A percentile compares a stretch with the other conserved stretches of the same genome.
These are phyloP conservation scores for Neodiprion pinetum DNA, from an alignment of 1,140 invertebrate genomes.

Conservation along the genomic window DNA sequence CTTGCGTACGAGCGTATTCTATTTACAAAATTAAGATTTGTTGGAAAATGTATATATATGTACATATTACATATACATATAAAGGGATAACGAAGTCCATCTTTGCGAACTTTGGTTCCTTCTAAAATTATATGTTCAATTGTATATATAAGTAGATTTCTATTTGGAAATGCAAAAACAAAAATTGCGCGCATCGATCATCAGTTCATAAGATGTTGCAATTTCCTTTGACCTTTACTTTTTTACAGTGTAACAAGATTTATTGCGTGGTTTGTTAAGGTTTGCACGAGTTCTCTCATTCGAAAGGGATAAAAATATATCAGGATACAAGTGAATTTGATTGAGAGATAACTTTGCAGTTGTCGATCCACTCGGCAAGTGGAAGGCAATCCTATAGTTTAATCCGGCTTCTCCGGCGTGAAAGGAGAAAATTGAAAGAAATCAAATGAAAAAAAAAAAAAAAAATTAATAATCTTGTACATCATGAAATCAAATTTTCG, in stretches of 20 bases:
- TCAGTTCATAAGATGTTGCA: background rate
- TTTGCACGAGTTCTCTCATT: no score
- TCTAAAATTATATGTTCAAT: no score
- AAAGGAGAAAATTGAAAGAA: no score
- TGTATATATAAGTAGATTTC: background rate
- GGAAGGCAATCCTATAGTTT: background rate
- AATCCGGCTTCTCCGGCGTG: background rate
- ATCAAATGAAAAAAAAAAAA: background rate
- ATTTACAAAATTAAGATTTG: background rate
- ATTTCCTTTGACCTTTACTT: no score
- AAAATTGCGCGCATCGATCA: background rate
- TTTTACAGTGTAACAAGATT: no score
- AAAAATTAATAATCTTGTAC: background rate
- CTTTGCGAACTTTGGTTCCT: no score
- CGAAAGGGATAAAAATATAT: background rate
- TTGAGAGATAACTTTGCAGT: background rate
- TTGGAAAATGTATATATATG: background rate
- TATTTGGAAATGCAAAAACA: background rate
- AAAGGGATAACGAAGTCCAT: no score
- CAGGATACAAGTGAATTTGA: background rate
- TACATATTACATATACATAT: no score
- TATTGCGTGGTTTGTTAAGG: no score
- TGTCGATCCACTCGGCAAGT: background rate
- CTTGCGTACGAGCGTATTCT: background rate
- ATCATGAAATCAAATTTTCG: background rate